phyloP scores from a whole-genome alignment of 2,797 vertebrate species.

The Pseudochaenichthys georgianus region DNA sequence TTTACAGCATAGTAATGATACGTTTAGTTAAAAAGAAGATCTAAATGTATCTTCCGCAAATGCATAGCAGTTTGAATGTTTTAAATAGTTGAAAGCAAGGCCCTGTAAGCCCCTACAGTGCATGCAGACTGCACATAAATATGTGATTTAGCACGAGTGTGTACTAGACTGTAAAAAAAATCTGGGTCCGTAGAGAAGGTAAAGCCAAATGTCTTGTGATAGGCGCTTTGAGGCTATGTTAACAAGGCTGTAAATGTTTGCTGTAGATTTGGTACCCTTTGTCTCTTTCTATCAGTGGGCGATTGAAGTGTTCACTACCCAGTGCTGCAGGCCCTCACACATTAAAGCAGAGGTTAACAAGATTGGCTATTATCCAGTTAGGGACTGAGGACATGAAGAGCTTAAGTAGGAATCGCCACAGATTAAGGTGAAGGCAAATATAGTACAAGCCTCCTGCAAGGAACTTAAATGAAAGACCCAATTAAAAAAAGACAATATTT shows the following conservation, averaged over 20 bases:
- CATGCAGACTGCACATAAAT: conserved; percentile 67
- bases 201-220: conserved; percentile 79
- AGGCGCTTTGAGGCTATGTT: conserved; percentile 71
- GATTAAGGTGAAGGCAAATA: conserved; percentile 78
- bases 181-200: conserved; percentile 68
- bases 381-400: conserved; percentile 74
- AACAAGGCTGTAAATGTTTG: conserved; percentile 82
- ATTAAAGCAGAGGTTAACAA: conserved; percentile 86
- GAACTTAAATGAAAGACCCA: conserved; percentile 67
- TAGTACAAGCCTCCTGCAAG: conserved; percentile 65
- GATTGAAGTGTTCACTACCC: conserved; percentile 58
- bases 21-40: background rate
- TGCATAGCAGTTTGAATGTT: background rate
- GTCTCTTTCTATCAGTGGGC: conserved; percentile 72
- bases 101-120: conserved; percentile 32
- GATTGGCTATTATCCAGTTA: conserved; percentile 84
- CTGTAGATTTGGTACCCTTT: conserved; percentile 71
- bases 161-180: conserved; percentile 74
- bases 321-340: conserved; percentile 70
- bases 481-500: conserved; percentile 36
- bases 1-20: background rate
- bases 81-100: conserved; percentile 37
- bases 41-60: background rate
- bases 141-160: conserved; percentile 68
- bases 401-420: conserved; percentile 68